Evolutionary conservation across 2,113 vertebrate genomes (phyloP).

Genomic region (Lipotes vexillifer): DNA sequence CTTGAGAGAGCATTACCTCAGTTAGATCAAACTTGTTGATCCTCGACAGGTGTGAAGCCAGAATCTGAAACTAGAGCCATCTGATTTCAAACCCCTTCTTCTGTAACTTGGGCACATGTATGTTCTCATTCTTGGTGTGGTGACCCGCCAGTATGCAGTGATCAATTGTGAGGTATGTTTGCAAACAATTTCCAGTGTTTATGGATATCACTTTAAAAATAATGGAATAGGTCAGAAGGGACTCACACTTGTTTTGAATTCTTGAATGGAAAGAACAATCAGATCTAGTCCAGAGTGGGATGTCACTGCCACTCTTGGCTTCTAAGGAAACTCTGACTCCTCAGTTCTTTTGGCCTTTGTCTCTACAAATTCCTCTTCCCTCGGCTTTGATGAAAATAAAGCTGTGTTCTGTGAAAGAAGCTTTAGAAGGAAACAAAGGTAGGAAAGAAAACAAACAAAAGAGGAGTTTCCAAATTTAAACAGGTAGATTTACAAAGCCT

Average conservation of each 20-base stretch:
- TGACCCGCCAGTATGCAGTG: background rate
- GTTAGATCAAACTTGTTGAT: background rate
- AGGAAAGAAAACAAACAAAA: background rate
- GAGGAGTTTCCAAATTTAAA: background rate
- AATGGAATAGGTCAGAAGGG: background rate
- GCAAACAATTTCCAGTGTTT: background rate
- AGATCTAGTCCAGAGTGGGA: background rate
- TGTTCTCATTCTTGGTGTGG: background rate
- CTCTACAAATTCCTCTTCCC: background rate
- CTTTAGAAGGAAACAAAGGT: conserved; percentile 7
- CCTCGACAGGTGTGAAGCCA: background rate
- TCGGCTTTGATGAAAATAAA: background rate
- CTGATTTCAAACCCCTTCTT: background rate
- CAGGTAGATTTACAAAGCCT: background rate
- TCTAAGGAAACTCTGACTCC: background rate
- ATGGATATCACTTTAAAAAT: background rate
- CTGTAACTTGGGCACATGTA: background rate
- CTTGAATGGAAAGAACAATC: background rate
- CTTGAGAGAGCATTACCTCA: background rate
- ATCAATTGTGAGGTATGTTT: background rate
- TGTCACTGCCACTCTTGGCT: background rate
- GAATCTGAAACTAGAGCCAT: background rate
- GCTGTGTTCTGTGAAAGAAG: background rate
- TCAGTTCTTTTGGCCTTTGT: background rate
- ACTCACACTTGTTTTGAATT: background rate